Percentiles rank a stretch among this genome's conserved stretches.
Conservation (phyloP, 2,888 invertebrate species). For the Kuschelorhynchus macadamiae region DNA sequence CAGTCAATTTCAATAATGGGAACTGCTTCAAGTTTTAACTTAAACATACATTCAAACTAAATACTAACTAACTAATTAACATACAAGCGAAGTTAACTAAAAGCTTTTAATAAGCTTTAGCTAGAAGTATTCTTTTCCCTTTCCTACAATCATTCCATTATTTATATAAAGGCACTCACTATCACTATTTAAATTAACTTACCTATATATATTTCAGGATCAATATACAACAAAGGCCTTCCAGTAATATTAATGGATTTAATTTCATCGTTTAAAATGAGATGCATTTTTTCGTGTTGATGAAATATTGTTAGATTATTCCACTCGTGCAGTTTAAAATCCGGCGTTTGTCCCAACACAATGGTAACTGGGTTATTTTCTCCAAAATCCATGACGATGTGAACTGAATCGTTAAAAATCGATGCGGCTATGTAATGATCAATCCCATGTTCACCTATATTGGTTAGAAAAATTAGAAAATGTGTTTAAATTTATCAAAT, state of each 20-base stretch:
- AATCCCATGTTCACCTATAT: conserved; percentile 82
- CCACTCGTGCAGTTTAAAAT: conserved; percentile 80
- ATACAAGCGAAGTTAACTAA: too few species aligned
- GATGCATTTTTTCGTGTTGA: conserved; percentile 79
- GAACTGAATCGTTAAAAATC: conserved; percentile 85
- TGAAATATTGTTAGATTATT: conserved; percentile 92
- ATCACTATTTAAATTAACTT: conserved; percentile 5
- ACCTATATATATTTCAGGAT: conserved; percentile 94
- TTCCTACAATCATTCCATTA: too few species aligned
- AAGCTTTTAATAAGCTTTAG: too few species aligned
- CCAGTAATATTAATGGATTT: conserved; percentile 81
- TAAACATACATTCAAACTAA: too few species aligned
- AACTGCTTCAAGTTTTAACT: too few species aligned
- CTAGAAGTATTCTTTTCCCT: too few species aligned
- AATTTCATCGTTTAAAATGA: conserved; percentile 83
- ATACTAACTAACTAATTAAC: too few species aligned
- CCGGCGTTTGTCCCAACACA: conserved; percentile 77
- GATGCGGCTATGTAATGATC: conserved; percentile 93
- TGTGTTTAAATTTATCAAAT: not conserved
- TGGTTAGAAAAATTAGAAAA: not conserved
- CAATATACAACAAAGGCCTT: conserved; percentile 85
- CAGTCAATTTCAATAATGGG: too few species aligned
- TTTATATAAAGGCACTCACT: too few species aligned
- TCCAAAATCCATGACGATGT: conserved; percentile 90
- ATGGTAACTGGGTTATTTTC: conserved; percentile 80